Conservation (phyloP, 2,113 vertebrate species). For the Poeciliopsis prolifica region DNA sequence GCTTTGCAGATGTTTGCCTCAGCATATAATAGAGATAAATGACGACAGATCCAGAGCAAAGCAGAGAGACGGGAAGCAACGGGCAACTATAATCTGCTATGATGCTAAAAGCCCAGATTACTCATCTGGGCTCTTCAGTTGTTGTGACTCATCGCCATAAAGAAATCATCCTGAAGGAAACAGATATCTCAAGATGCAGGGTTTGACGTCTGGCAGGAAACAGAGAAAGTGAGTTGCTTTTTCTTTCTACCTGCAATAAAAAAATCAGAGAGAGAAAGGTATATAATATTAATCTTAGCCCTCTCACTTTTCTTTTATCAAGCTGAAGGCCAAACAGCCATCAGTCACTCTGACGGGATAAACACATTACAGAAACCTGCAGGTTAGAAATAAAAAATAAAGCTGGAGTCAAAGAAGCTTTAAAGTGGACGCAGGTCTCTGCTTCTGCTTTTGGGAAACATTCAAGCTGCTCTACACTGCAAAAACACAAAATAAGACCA, state of each 20-base stretch:
- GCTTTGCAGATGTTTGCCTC: slow-evolving; percentile 22
- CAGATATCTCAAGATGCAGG: slow-evolving; percentile 5
- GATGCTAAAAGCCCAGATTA: slow-evolving; percentile 12
- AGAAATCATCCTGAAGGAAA: slow-evolving; percentile 13
- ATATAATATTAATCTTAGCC: neutral
- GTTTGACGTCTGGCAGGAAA: neutral
- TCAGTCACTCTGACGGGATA: slow-evolving; percentile 20
- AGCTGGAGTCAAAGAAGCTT: neutral
- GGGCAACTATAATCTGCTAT: slow-evolving; percentile 12
- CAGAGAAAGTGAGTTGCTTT: neutral
- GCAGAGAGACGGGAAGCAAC: slow-evolving; percentile 11
- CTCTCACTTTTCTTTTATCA: slow-evolving; percentile 14
- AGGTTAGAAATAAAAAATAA: neutral
- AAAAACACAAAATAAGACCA: neutral
- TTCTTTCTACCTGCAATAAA: neutral
- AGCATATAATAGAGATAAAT: slow-evolving; percentile 58
- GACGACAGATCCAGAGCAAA: neutral
- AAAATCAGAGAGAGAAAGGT: neutral
- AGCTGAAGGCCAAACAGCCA: neutral
- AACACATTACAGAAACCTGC: slow-evolving; percentile 1
- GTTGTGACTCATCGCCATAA: slow-evolving; percentile 30
- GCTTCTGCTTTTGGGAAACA: neutral
- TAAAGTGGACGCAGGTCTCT: neutral
- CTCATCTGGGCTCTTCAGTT: slow-evolving; percentile 11
- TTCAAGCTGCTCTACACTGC: neutral